A percentile compares a stretch with the other conserved stretches of the same genome.
phyloP scores from a whole-genome alignment of 1,140 invertebrate species.

The Mycetomoellerius zeteki region DNA sequence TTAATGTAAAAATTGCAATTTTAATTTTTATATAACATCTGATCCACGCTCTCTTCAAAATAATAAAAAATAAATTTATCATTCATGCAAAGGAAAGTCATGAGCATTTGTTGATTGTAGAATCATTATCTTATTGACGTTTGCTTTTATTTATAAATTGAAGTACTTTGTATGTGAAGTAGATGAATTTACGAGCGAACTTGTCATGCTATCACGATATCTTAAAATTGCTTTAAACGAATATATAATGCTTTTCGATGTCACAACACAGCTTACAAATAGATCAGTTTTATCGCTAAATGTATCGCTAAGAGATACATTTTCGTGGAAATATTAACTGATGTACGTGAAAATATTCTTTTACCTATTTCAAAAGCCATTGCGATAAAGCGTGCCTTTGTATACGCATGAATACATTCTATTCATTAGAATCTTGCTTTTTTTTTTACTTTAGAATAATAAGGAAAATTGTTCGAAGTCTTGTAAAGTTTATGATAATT shows the following conservation, averaged over 20 bases:
- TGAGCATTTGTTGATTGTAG: not conserved
- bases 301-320: too few species aligned
- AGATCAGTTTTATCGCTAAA: not conserved
- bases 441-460: not conserved
- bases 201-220: not conserved
- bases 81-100: not conserved
- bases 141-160: not conserved
- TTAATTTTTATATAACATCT: too few species aligned
- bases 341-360: not conserved
- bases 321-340: not conserved
- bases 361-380: not conserved
- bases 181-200: not conserved
- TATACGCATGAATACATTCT: not conserved
- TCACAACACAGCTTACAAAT: not conserved
- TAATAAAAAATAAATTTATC: not conserved
- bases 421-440: not conserved
- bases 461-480: not conserved
- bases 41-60: not conserved
- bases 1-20: not conserved
- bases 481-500: constrained; percentile 6
- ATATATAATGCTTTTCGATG: not conserved
- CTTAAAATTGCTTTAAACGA: not conserved
- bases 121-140: not conserved
- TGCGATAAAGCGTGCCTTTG: not conserved
- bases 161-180: not conserved